Evolutionary conservation across 2,888 invertebrate species (phyloP).

Genomic region (Scelioninae gen. 2): DNA sequence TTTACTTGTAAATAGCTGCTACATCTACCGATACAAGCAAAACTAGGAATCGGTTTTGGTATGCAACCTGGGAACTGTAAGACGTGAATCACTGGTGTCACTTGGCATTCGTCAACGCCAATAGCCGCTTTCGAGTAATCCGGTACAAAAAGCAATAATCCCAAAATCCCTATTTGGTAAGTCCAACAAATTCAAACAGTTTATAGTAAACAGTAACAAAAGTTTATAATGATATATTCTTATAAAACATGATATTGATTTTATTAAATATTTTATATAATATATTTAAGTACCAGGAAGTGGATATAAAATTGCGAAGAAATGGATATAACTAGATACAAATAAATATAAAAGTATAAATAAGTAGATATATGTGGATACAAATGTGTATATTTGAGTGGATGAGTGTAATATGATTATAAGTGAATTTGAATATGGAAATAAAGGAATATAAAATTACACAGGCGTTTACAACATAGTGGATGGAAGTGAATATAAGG

Average conservation of each 20-base stretch:
- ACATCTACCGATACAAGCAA: constrained; percentile 93
- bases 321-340: too few relatives aligned
- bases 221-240: not conserved
- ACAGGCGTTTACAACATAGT: too few relatives aligned
- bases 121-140: constrained; percentile 71
- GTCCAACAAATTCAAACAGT: constrained; percentile 17
- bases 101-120: constrained; percentile 87
- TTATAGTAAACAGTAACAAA: too few relatives aligned
- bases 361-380: too few relatives aligned
- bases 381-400: too few relatives aligned
- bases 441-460: too few relatives aligned
- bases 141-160: constrained; percentile 63
- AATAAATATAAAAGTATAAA: too few relatives aligned
- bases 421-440: too few relatives aligned
- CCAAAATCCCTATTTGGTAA: constrained; percentile 64
- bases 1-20: constrained; percentile 92
- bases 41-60: constrained; percentile 94
- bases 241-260: not conserved
- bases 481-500: too few relatives aligned
- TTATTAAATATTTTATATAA: not conserved
- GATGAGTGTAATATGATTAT: too few relatives aligned
- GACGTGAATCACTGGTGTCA: constrained; percentile 94
- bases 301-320: too few relatives aligned
- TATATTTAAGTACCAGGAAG: not conserved
- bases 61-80: constrained; percentile 93